Conservation (phyloP, 2,797 vertebrate genomes). For the Numenius phaeopus region DNA sequence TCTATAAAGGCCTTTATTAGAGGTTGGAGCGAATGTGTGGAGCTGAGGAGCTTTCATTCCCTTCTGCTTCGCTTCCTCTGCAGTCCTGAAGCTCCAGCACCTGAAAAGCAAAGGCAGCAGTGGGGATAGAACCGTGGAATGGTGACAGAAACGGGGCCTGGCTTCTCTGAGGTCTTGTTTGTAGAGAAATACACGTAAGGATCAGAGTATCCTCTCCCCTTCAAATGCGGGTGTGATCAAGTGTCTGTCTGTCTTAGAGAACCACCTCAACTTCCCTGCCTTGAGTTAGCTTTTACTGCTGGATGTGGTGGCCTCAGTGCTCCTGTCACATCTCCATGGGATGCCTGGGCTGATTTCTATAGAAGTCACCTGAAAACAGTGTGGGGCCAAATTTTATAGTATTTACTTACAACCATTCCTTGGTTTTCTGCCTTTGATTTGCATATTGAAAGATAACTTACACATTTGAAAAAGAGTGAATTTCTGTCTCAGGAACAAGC, state of each 20-base stretch:
- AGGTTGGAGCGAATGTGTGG: background rate
- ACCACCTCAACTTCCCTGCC: background rate
- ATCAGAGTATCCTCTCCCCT: background rate
- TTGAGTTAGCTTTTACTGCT: background rate
- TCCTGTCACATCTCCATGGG: background rate
- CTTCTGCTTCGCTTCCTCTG: accelerated
- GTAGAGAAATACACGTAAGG: background rate
- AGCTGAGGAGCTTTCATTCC: background rate
- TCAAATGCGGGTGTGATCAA: background rate
- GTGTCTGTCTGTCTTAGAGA: background rate
- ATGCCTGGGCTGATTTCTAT: background rate
- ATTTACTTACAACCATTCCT: background rate
- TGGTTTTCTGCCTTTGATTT: background rate
- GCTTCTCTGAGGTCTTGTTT: background rate
- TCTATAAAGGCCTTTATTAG: background rate
- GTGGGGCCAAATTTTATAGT: background rate
- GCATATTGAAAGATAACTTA: background rate
- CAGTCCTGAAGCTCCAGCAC: background rate
- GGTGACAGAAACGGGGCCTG: background rate
- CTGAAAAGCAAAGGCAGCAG: background rate
- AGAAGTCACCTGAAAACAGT: background rate
- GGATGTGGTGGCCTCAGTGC: background rate
- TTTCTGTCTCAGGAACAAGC: background rate
- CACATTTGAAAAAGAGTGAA: background rate
- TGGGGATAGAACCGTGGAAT: background rate